Evolutionary conservation across 2,113 vertebrate species (phyloP).

Genomic region (Oryzias melastigma): DNA sequence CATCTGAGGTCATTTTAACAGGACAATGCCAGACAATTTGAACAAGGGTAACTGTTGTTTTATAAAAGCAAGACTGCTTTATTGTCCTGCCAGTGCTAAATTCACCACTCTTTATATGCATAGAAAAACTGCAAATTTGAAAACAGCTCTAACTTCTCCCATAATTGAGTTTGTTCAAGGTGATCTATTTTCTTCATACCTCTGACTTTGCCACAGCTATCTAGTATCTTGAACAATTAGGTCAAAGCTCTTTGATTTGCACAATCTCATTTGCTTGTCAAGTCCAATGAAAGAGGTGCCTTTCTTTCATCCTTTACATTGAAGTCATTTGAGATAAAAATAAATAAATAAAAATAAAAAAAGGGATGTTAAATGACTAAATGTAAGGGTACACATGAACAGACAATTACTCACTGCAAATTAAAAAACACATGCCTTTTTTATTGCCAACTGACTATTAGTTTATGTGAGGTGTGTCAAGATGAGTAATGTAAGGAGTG

Average conservation of each 20-base stretch:
- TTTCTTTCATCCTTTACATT: neutral
- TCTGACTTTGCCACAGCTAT: constrained; percentile 1
- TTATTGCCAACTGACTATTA: constrained; percentile 1
- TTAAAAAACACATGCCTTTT: neutral
- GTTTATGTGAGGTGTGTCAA: constrained; percentile 33
- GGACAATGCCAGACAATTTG: too few relatives aligned
- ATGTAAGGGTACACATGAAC: constrained; percentile 1
- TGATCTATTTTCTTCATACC: neutral
- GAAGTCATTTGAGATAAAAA: too few relatives aligned
- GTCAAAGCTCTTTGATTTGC: constrained; percentile 1
- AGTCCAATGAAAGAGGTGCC: constrained; percentile 9
- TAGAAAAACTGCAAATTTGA: neutral
- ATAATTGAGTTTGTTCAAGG: neutral
- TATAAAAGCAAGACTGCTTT: too few relatives aligned
- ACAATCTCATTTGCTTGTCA: constrained; percentile 17
- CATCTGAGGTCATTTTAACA: too few relatives aligned
- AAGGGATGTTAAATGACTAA: neutral
- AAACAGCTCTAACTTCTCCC: neutral
- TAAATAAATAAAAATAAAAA: neutral
- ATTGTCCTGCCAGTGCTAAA: too few relatives aligned
- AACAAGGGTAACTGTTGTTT: too few relatives aligned
- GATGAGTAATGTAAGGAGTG: constrained; percentile 23
- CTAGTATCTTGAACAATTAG: constrained; percentile 1
- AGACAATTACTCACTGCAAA: constrained; percentile 35
- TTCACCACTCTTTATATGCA: neutral